These are phyloP conservation scores for Ormyrus rosae DNA, from an alignment of 2,888 invertebrate species.

Conservation along the genomic window DNA sequence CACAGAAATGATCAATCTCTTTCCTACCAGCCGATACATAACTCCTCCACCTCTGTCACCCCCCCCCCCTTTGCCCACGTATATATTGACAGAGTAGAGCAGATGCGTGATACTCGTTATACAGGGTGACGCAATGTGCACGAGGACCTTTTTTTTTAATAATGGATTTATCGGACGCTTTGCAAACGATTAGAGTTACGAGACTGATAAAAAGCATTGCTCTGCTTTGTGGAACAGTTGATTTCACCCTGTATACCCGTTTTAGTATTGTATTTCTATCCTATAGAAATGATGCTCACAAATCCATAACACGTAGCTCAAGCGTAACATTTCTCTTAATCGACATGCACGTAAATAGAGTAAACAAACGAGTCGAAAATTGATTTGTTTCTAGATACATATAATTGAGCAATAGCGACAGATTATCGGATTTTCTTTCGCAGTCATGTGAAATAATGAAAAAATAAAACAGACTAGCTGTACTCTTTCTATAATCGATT, in stretches of 20 bases:
- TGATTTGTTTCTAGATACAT: constrained; percentile 10
- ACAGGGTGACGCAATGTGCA: constrained; percentile 46
- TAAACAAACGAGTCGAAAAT: constrained; percentile 30
- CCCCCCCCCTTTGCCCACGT: not conserved
- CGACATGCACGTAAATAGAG: constrained; percentile 32
- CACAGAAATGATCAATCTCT: constrained; percentile 22
- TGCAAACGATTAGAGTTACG: too few relatives aligned
- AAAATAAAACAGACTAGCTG: not conserved
- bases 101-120: constrained; percentile 59
- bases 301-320: constrained; percentile 74
- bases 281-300: constrained; percentile 69
- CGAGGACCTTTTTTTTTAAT: not conserved
- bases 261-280: constrained; percentile 1
- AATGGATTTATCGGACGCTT: too few relatives aligned
- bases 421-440: constrained; percentile 29
- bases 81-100: constrained; percentile 58
- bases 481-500: constrained; percentile 42
- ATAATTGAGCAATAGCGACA: constrained; percentile 29
- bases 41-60: not conserved
- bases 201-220: too few relatives aligned
- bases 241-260: constrained; percentile 49
- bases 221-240: constrained; percentile 1
- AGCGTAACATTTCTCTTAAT: constrained; percentile 30
- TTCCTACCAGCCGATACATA: not conserved
- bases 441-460: not conserved